These are phyloP conservation scores for Melangyna quadrimaculata DNA, from an alignment of 2,888 invertebrate genomes.

Conservation along the genomic window DNA sequence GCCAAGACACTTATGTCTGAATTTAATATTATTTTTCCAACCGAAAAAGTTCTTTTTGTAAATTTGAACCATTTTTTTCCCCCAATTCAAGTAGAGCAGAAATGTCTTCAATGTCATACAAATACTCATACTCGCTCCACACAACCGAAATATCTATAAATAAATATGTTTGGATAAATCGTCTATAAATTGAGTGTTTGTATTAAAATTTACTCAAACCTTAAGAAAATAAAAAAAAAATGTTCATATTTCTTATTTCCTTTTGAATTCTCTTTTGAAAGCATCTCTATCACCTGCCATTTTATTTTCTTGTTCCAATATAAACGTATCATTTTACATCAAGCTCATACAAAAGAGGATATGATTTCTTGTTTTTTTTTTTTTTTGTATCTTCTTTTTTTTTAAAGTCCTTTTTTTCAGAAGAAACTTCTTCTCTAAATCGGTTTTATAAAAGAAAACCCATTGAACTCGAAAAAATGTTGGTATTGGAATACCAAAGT, in stretches of 20 bases:
- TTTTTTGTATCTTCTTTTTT: background rate
- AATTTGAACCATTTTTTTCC: background rate
- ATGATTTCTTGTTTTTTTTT: background rate
- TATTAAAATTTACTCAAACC: conserved; percentile 41
- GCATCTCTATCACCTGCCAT: conserved; percentile 50
- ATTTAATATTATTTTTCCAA: conserved; percentile 13
- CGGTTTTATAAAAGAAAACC: background rate
- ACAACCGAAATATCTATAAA: too few relatives aligned
- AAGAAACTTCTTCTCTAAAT: background rate
- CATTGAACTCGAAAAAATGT: background rate
- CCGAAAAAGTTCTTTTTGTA: background rate
- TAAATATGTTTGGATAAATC: conserved; percentile 13
- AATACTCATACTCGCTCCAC: too few relatives aligned
- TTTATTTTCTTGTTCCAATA: conserved; percentile 15
- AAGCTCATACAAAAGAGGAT: background rate
- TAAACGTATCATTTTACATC: conserved; percentile 28
- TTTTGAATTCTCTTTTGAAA: conserved; percentile 43
- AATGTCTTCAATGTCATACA: conserved; percentile 2
- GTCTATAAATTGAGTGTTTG: conserved; percentile 24
- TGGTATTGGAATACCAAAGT: background rate
- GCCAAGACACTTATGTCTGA: background rate
- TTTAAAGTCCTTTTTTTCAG: background rate
- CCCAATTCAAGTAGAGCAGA: background rate
- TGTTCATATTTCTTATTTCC: conserved; percentile 35
- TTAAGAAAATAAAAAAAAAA: too few relatives aligned